These are phyloP conservation scores for Burhinus bistriatus DNA, from an alignment of 2,113 vertebrate species.

Conservation along the genomic window DNA sequence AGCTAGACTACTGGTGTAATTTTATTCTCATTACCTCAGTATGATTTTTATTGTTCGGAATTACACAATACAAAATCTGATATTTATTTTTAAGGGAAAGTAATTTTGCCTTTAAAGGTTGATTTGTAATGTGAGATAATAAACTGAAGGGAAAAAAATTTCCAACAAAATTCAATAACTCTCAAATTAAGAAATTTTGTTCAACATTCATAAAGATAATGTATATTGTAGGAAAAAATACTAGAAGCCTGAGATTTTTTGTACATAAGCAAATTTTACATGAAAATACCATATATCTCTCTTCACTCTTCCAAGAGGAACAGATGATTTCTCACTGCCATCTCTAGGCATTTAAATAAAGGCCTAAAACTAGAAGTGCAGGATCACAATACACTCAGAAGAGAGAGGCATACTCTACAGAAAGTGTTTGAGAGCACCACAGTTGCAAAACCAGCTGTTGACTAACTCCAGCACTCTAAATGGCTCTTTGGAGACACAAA, in stretches of 20 bases:
- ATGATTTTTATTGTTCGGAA: constrained; percentile 35
- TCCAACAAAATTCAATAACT: neutral
- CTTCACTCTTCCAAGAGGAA: neutral
- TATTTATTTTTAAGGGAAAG: constrained; percentile 21
- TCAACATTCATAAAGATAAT: neutral
- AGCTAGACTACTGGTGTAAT: neutral
- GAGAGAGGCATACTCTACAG: neutral
- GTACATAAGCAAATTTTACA: neutral
- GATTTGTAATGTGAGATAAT: neutral
- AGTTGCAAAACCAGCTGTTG: neutral
- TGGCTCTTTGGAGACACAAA: neutral
- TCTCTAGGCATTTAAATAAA: neutral
- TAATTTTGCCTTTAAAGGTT: neutral
- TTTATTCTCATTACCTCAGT: constrained; percentile 7
- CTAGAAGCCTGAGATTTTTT: neutral
- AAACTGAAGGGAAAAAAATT: neutral
- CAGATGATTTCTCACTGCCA: neutral
- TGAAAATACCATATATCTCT: neutral
- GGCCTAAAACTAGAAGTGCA: neutral
- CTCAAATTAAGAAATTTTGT: neutral
- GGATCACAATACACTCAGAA: neutral
- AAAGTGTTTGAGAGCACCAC: neutral
- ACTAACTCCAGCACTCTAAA: neutral
- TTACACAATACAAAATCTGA: neutral
- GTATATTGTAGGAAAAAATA: neutral